A percentile compares a stretch with the other conserved stretches of the same genome.
These are phyloP conservation scores for Gallinago nigripennis DNA, from an alignment of 2,797 vertebrate species.

Conservation along the genomic window DNA sequence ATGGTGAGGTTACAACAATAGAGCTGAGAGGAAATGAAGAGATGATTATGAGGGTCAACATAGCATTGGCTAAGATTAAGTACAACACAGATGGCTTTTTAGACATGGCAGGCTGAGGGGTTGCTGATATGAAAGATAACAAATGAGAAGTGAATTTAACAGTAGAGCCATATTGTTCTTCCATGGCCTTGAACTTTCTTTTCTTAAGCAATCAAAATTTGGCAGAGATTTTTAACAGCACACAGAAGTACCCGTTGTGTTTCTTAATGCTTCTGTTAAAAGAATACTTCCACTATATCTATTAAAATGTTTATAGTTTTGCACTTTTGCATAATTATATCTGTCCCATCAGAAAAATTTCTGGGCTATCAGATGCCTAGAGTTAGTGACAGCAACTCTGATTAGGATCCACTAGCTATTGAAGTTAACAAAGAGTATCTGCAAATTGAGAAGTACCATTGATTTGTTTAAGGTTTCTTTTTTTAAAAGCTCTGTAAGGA, in stretches of 20 bases:
- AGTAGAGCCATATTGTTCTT: not conserved
- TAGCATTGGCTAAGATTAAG: not conserved
- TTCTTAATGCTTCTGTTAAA: not conserved
- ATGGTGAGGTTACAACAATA: not conserved
- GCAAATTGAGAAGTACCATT: not conserved
- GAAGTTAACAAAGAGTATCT: not conserved
- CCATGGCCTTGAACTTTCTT: not conserved
- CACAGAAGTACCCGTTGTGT: not conserved
- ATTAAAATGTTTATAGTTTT: not conserved
- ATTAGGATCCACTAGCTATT: not conserved
- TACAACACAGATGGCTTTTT: not conserved
- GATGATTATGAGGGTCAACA: not conserved
- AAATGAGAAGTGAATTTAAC: not conserved
- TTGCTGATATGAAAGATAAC: not conserved
- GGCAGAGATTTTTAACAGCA: not conserved
- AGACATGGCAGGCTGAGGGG: not conserved
- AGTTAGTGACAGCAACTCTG: not conserved
- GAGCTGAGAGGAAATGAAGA: not conserved
- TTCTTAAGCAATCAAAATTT: not conserved
- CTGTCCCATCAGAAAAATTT: not conserved
- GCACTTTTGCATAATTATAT: not conserved
- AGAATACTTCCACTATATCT: not conserved
- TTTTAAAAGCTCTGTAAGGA: not conserved
- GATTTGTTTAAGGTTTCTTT: fast-evolving
- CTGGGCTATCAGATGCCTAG: not conserved